Base-by-base conservation (phyloP, 2,888 invertebrate species). In the Drymonia ruficornis region DNA sequence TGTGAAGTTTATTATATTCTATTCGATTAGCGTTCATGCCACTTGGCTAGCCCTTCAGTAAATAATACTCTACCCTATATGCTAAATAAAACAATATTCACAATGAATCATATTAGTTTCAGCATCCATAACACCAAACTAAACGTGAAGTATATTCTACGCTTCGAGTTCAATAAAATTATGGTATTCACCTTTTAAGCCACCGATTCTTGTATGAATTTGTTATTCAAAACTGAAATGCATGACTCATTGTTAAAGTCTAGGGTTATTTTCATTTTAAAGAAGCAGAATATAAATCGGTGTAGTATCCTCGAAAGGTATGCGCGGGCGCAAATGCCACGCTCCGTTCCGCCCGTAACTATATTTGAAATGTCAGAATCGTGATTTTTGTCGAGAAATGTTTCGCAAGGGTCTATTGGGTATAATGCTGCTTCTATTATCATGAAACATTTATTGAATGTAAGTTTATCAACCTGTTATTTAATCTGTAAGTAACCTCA, bases 361-460 rank as follows among this genome's bases (percentile, higher is more conserved):
- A 76, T 87, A 84, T 83, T 80, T 77, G 76, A 91, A 91, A 91
- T 91, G 91, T 91, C 91, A 89, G 81, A 84, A 83, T 91, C 91
- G 91, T 91, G 91, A 88, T 89, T 90, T 91, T 89, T 91, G 89
- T 72, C 78, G 74, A 82, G 86, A 84, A 84, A 84, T 77, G 66
- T 91, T 91, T 86, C 86, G 86, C 80, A 91, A 91, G 76, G 68
- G 58, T 69, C 64, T 67, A 52, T n/a, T 36, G n/a, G 11, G 53
- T 52, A 52, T 62, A 56, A 57, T 49, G 28, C 45, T 53, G 60
- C 58, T 60, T 56, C 57, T 31, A 61, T 56, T 53, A 53, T 55
- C n/a, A 66, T 70, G 61, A 68, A 54, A 70, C 55, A 63, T 47
- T 57, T 31, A 48, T 50, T 42, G 11, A 18, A 13, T 11, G 8